Evolutionary conservation across 2,113 vertebrate species (phyloP).

Genomic region (Carassius carassius): DNA sequence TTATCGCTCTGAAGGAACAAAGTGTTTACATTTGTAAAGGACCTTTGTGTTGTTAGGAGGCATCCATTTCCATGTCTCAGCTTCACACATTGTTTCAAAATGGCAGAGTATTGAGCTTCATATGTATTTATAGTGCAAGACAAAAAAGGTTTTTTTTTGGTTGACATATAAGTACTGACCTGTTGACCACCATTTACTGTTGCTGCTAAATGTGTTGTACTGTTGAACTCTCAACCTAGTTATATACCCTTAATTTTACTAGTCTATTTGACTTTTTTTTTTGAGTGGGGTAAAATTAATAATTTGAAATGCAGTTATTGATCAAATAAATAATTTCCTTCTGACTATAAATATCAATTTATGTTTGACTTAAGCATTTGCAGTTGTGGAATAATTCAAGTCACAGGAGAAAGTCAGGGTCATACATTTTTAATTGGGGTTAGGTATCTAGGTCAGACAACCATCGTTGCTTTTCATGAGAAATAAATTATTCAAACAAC

Average conservation of each 20-base stretch:
- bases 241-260: too few species aligned
- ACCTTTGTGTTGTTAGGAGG: background rate
- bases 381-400: constrained; percentile 42
- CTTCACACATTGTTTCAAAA: background rate
- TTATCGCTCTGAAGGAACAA: background rate
- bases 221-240: too few species aligned
- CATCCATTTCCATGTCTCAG: background rate
- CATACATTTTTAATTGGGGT: constrained; percentile 59
- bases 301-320: too few species aligned
- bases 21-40: background rate
- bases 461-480: constrained; percentile 50
- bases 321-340: background rate
- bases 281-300: background rate
- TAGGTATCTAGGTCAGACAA: constrained; percentile 58
- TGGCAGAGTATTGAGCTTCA: background rate
- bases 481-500: constrained; percentile 54
- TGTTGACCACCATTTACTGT: too few species aligned
- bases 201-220: too few species aligned
- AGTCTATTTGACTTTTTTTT: too few species aligned
- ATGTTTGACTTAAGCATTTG: background rate
- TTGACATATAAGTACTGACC: background rate
- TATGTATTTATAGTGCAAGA: background rate
- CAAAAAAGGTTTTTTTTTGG: background rate
- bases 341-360: background rate
- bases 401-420: constrained; percentile 26